phyloP scores from a whole-genome alignment of 2,113 vertebrate species.

The Prionailurus bengalensis region DNA sequence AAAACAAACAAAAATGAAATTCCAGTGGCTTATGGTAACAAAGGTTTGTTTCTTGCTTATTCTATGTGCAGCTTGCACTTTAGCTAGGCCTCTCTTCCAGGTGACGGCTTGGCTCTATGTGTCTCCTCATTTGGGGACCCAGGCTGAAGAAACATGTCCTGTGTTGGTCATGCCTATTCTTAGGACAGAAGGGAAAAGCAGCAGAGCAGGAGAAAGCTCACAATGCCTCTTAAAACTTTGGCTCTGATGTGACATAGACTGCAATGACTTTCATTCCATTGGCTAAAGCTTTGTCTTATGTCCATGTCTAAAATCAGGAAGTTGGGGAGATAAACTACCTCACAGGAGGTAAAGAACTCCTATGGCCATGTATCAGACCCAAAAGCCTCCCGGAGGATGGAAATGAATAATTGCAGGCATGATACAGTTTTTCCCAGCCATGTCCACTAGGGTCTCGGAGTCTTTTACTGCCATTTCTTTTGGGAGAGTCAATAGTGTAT shows the following conservation, averaged over 20 bases:
- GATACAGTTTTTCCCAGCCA: not conserved
- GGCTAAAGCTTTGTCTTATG: not conserved
- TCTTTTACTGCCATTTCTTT: conserved; percentile 46
- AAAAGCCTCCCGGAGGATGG: not conserved
- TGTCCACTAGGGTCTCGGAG: not conserved
- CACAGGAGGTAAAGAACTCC: not conserved
- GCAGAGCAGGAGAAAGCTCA: not conserved
- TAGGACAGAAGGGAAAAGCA: conserved; percentile 42
- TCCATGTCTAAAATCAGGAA: not conserved
- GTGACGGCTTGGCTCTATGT: not conserved
- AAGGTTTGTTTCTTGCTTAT: not conserved
- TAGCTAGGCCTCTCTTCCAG: not conserved
- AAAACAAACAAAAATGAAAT: conserved; percentile 44
- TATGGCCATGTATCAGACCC: fast-evolving
- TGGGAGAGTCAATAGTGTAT: not conserved
- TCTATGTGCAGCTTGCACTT: not conserved
- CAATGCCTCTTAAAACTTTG: conserved; percentile 43
- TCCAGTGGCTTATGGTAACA: not conserved
- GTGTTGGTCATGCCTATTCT: not conserved
- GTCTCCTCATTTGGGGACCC: not conserved
- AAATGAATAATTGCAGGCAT: not conserved
- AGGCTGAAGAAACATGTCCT: conserved; percentile 9
- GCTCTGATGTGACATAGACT: not conserved
- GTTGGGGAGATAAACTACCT: not conserved
- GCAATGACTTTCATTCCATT: not conserved